Evolutionary conservation across 2,797 vertebrate species (phyloP), one percentile per base, ranked within the genome.

Genomic region (Pagetopsis macropterus): DNA sequence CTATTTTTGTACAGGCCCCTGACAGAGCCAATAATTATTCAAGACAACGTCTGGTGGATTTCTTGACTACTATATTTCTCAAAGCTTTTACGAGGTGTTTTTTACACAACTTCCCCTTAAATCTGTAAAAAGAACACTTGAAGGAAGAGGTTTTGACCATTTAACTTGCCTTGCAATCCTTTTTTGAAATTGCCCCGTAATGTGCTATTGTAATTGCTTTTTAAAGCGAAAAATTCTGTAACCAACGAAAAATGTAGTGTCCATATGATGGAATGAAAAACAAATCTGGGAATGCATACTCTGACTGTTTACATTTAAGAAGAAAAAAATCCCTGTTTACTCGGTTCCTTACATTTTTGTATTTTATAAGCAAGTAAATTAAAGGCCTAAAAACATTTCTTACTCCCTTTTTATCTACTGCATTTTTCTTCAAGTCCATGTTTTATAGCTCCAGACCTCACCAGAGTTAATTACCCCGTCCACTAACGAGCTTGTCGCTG

Each of bases 401-500:
- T 27, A 27, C 4, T 27, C 27, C 27, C 27, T 27, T 27, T 27
- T 27, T 27, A 27, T 27, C 27, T 27, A 27, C 27, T 27, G 27
- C 27, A 27, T 27, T 27, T 52, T 52, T 50, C 8, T 40, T n/a
- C 44, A 37, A 50, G 33, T 51, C 15, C 9, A 54, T 55, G 4
- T 70, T 27, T 64, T 51, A 15, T 31, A 48, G 3, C 56, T 44
- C 44, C 5, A 11, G 50, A 69, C 66, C 17, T n/a, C 33, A 56
- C 3, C 59, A 51, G 55, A 67, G 19, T 72, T 76, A 65, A 82
- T 72, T 41, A 69, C 69, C 62, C 52, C 52, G 51, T 59, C 61
- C 58, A 27, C 57, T 70, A 82, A 81, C 77, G 67, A 83, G 75
- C 60, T 48, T 57, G 46, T 76, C 70, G 60, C 70, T 70, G 69